phyloP scores from a whole-genome alignment of 2,113 vertebrate species.

The Poeciliopsis prolifica region DNA sequence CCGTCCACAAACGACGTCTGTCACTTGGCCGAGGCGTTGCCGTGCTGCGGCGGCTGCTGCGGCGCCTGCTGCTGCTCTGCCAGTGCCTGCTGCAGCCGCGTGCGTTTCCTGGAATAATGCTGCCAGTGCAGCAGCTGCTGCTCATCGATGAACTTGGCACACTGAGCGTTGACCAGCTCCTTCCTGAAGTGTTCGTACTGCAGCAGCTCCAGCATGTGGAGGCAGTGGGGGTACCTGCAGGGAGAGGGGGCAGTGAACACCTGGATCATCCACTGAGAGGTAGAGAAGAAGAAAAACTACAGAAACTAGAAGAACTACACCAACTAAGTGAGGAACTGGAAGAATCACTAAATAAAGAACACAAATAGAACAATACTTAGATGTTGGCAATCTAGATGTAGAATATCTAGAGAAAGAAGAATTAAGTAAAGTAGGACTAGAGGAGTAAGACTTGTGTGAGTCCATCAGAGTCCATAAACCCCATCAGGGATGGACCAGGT shows the following conservation, averaged over 20 bases:
- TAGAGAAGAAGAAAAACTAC: background rate
- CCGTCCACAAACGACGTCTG: no score
- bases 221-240: conserved; percentile 93
- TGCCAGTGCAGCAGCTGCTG: conserved; percentile 99
- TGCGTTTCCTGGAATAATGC: conserved; percentile 94
- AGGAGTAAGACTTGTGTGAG: no score
- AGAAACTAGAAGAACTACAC: background rate
- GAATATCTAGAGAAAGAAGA: no score
- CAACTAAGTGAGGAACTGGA: no score
- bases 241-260: background rate
- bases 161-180: conserved; percentile 98
- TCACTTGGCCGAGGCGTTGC: conserved; percentile 87
- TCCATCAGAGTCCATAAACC: no score
- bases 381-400: no score
- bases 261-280: background rate
- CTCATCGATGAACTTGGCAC: conserved; percentile 98
- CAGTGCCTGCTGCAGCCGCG: conserved; percentile 94
- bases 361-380: no score
- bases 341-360: no score
- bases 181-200: conserved; percentile 98
- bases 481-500: no score
- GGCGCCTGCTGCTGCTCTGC: conserved; percentile 90
- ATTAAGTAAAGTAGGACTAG: no score
- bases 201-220: conserved; percentile 97
- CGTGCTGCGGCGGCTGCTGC: conserved; percentile 84